Percentiles rank a stretch among this genome's conserved stretches.
Evolutionary conservation across 2,113 vertebrate species (phyloP).

Genomic region (Labeo rohita): DNA sequence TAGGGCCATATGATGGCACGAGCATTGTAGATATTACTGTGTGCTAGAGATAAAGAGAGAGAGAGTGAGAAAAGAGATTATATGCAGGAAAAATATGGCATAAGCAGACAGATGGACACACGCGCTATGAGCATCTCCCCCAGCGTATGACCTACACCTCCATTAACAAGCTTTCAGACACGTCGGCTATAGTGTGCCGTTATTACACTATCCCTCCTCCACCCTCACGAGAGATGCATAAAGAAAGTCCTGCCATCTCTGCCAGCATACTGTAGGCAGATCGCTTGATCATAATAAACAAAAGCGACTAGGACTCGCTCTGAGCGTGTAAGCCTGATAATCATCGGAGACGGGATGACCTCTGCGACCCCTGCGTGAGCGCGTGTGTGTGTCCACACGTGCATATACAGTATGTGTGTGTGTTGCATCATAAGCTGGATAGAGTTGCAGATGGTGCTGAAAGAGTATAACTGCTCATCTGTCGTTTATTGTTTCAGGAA

Average conservation of each 20-base stretch:
- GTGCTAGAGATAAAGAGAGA: background rate
- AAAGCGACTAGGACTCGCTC: background rate
- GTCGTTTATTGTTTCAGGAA: constrained; percentile 37
- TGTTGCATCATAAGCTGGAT: constrained; percentile 46
- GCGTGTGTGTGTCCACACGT: constrained; percentile 4
- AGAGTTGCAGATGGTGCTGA: constrained; percentile 42
- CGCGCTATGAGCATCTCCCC: constrained; percentile 44
- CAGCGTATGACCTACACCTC: constrained; percentile 34
- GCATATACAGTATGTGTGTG: background rate
- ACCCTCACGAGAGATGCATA: constrained; percentile 15
- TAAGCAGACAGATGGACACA: constrained; percentile 41
- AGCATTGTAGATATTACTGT: constrained; percentile 42
- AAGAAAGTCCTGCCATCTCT: background rate
- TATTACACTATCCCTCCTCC: constrained; percentile 36
- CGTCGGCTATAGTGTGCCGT: constrained; percentile 5
- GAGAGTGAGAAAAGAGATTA: background rate
- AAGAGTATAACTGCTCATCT: constrained; percentile 31
- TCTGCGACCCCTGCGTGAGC: constrained; percentile 14
- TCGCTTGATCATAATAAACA: constrained; percentile 48
- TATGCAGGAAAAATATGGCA: constrained; percentile 38
- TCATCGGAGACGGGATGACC: constrained; percentile 47
- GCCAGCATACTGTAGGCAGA: constrained; percentile 19
- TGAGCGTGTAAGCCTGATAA: constrained; percentile 35
- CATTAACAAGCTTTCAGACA: constrained; percentile 33
- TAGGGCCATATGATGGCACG: constrained; percentile 26